Evolutionary conservation across 2,797 vertebrate genomes (phyloP).

Genomic region (Rhyacichthys aspro): DNA sequence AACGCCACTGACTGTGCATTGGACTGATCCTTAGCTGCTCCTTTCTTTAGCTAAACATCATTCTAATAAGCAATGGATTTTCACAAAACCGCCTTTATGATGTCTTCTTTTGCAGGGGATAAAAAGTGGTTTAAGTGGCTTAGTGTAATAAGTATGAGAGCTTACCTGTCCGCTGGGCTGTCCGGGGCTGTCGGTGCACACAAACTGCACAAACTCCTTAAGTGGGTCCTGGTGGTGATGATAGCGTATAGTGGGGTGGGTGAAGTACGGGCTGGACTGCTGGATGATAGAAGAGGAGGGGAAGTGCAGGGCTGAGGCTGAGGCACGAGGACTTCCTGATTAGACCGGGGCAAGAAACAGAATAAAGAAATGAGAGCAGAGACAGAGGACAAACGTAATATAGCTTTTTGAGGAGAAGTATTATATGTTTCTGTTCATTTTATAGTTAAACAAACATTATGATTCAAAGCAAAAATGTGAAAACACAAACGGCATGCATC

Average conservation of each 20-base stretch:
- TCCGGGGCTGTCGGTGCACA: constrained; percentile 92
- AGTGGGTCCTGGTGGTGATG: constrained; percentile 97
- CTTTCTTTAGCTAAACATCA: background rate
- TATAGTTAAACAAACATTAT: constrained; percentile 42
- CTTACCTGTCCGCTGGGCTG: constrained; percentile 93
- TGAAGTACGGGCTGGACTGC: constrained; percentile 96
- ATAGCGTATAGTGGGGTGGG: constrained; percentile 97
- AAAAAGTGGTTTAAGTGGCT: background rate
- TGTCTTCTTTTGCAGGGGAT: background rate
- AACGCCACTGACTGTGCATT: background rate
- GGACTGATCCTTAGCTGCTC: background rate
- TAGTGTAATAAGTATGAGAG: constrained; percentile 7
- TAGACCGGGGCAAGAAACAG: constrained; percentile 41
- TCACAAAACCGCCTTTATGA: background rate
- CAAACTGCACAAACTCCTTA: constrained; percentile 98
- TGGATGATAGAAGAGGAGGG: constrained; percentile 96
- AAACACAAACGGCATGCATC: too few relatives aligned
- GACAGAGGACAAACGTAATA: background rate
- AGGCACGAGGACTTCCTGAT: constrained; percentile 92
- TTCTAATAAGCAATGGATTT: background rate
- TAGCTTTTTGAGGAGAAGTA: background rate
- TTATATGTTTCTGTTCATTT: constrained; percentile 64
- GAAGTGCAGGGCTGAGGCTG: constrained; percentile 94
- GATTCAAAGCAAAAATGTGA: too few relatives aligned
- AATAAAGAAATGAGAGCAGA: constrained; percentile 23